Conservation (phyloP, 2,888 invertebrate species). For the Acronicta alni region DNA sequence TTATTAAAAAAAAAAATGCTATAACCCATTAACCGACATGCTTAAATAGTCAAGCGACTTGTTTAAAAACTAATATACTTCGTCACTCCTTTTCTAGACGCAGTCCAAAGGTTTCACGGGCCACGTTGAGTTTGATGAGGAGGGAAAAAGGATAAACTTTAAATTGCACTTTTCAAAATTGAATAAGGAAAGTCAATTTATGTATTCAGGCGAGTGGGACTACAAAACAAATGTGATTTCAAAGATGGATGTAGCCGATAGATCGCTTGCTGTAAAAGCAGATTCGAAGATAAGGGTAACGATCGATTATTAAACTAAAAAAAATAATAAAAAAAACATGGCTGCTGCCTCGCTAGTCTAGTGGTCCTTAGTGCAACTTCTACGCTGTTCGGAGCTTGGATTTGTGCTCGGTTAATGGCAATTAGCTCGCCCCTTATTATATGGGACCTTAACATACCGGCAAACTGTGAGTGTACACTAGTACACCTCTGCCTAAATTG, state of each 20-base stretch:
- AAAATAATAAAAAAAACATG: background rate
- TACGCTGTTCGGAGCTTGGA: too few relatives aligned
- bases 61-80: too few relatives aligned
- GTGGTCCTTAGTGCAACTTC: too few relatives aligned
- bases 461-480: too few relatives aligned
- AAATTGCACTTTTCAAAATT: slow-evolving; percentile 88
- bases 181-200: slow-evolving; percentile 87
- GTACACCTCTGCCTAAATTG: too few relatives aligned
- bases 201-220: slow-evolving; percentile 87
- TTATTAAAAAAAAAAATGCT: too few relatives aligned
- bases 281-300: slow-evolving; percentile 91
- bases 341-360: too few relatives aligned
- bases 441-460: too few relatives aligned
- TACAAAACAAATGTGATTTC: slow-evolving; percentile 77
- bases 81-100: slow-evolving; percentile 82
- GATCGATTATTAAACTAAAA: slow-evolving; percentile 1
- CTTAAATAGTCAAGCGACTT: too few relatives aligned
- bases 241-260: slow-evolving; percentile 67
- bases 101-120: slow-evolving; percentile 90
- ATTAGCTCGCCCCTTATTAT: too few relatives aligned
- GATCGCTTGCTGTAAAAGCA: slow-evolving; percentile 72
- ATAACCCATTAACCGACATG: too few relatives aligned
- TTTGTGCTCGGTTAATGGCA: too few relatives aligned
- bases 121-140: slow-evolving; percentile 90
- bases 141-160: slow-evolving; percentile 91